A percentile compares a stretch with the other conserved stretches of the same genome.
These are phyloP conservation scores for Ciona savignyi DNA, from an alignment of 23 tunicate genomes.

Conservation along the genomic window DNA sequence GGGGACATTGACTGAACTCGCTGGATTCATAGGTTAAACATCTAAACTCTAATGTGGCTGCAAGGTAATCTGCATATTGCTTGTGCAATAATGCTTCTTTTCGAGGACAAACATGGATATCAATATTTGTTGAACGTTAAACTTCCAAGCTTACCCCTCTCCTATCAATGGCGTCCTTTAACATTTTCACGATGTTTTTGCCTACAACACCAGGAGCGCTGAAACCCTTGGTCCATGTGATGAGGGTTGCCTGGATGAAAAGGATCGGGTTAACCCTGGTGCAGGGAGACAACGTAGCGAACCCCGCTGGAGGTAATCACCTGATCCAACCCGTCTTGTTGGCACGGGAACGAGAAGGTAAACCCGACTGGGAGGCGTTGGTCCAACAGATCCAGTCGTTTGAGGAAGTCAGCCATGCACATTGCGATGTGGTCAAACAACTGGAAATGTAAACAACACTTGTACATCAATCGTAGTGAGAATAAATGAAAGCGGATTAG, in stretches of 20 bases:
- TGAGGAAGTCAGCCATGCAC: constrained; percentile 96
- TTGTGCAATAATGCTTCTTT: too few species aligned
- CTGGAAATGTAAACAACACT: constrained; percentile 1
- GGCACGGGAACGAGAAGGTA: constrained; percentile 97
- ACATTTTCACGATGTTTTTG: constrained; percentile 78
- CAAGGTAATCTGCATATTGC: too few species aligned
- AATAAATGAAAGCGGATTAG: too few species aligned
- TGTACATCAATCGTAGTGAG: too few species aligned
- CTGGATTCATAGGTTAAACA: too few species aligned
- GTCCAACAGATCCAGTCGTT: constrained; percentile 39
- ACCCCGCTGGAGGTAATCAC: constrained; percentile 19
- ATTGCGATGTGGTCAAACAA: constrained; percentile 96
- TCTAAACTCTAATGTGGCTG: too few species aligned
- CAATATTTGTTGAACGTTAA: too few species aligned
- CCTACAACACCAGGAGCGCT: constrained; percentile 92
- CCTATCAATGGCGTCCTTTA: constrained; percentile 65
- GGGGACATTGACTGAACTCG: too few species aligned
- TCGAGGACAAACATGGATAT: too few species aligned
- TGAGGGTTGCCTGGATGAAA: constrained; percentile 47
- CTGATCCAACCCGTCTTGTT: constrained; percentile 66
- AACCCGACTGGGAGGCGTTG: constrained; percentile 86
- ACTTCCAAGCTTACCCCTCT: constrained; percentile 58
- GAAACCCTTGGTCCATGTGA: constrained; percentile 99
- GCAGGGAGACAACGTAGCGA: too few species aligned
- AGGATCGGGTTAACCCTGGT: neutral